Percentiles rank a stretch among this genome's conserved stretches.
phyloP scores from a whole-genome alignment of 2,797 vertebrate genomes.

The Melanotaenia pygmaea region DNA sequence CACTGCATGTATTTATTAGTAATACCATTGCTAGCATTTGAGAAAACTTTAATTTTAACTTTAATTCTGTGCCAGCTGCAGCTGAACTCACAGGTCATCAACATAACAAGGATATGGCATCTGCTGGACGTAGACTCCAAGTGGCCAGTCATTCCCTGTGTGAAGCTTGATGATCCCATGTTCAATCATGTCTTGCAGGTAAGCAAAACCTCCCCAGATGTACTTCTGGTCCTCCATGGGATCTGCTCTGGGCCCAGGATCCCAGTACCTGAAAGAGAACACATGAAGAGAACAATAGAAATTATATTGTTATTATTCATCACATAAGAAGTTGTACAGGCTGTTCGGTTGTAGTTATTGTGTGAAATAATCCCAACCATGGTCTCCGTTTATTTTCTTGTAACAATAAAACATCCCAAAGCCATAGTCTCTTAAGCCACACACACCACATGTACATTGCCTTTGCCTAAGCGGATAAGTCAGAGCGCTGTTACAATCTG shows the following conservation, averaged over 20 bases:
- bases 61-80: background rate
- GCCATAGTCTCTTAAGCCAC: constrained; percentile 22
- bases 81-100: constrained; percentile 91
- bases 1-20: background rate
- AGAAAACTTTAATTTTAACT: background rate
- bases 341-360: background rate
- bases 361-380: constrained; percentile 17
- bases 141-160: constrained; percentile 81
- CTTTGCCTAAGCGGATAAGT: constrained; percentile 63
- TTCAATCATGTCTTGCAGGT: constrained; percentile 97
- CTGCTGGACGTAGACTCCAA: constrained; percentile 95
- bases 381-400: constrained; percentile 9
- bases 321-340: background rate
- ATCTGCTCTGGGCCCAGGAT: constrained; percentile 94
- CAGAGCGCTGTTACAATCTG: constrained; percentile 59
- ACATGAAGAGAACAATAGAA: background rate
- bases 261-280: constrained; percentile 89
- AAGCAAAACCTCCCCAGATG: constrained; percentile 97
- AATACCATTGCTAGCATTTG: no score
- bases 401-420: constrained; percentile 25
- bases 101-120: constrained; percentile 99
- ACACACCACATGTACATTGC: constrained; percentile 12
- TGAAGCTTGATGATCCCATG: constrained; percentile 92
- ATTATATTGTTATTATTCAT: background rate
- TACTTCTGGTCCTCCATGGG: constrained; percentile 93